These are phyloP conservation scores for Hydropotes inermis DNA, from an alignment of 2,113 vertebrate species.

Conservation along the genomic window DNA sequence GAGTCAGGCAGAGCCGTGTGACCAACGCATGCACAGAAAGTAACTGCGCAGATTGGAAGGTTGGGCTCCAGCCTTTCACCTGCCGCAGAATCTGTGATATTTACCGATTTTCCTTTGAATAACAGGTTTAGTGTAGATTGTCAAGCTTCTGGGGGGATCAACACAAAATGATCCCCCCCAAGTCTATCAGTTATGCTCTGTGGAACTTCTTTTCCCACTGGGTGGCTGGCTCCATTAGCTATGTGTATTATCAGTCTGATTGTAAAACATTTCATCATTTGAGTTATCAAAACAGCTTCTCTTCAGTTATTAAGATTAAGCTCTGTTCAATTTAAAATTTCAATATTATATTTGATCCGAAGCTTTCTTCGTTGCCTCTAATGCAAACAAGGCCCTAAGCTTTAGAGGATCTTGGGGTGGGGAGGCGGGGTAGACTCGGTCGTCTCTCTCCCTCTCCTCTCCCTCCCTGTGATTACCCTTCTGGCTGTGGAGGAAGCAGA, in stretches of 20 bases:
- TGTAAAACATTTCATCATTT: neutral
- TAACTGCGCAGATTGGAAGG: rapidly evolving
- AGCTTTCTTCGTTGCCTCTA: neutral
- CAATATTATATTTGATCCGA: neutral
- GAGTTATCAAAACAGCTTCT: slow-evolving; percentile 16
- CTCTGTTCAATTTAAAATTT: slow-evolving; percentile 14
- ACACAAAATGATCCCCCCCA: neutral
- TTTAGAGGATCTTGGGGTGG: neutral
- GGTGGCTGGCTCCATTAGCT: neutral
- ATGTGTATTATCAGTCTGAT: neutral
- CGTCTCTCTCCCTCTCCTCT: neutral
- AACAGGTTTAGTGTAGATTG: slow-evolving; percentile 57
- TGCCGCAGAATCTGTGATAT: slow-evolving; percentile 3
- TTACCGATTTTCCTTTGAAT: slow-evolving; percentile 56
- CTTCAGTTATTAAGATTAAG: neutral
- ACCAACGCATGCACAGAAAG: rapidly evolving
- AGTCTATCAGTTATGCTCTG: neutral
- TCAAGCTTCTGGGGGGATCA: slow-evolving; percentile 35
- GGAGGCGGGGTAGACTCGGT: neutral
- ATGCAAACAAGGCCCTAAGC: neutral
- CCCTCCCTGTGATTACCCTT: neutral
- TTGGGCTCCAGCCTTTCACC: neutral
- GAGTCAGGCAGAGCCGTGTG: neutral
- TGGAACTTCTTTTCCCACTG: neutral
- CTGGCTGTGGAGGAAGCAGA: neutral